These are phyloP conservation scores for Telmatochromis sp. DNA, from an alignment of 2,113 vertebrate genomes.

Conservation along the genomic window DNA sequence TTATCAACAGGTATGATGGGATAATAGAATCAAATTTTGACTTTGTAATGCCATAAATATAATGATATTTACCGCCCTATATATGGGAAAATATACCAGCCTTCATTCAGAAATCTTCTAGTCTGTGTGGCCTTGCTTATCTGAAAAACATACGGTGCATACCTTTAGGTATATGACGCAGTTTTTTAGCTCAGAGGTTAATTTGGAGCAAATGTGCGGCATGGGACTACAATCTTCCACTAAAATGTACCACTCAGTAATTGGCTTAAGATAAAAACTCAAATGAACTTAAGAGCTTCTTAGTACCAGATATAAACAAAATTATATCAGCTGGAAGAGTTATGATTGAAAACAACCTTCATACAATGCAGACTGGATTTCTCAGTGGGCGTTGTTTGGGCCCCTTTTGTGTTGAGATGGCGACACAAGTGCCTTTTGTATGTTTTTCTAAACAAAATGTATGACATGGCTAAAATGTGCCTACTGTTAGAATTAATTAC, in stretches of 20 bases:
- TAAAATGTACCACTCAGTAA: neutral
- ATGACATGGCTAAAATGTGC: neutral
- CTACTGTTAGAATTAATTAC: neutral
- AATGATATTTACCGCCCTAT: neutral
- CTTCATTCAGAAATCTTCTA: neutral
- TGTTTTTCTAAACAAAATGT: neutral
- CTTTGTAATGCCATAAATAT: neutral
- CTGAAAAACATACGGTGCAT: neutral
- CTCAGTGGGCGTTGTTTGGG: neutral
- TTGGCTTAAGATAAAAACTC: neutral
- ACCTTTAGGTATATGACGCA: neutral
- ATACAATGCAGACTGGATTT: neutral
- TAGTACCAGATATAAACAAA: neutral
- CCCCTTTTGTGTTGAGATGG: neutral
- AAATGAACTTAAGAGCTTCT: neutral
- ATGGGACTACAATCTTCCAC: neutral
- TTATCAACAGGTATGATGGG: neutral
- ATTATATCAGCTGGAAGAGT: neutral
- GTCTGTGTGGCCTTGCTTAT: neutral
- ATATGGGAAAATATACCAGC: neutral
- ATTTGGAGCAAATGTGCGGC: neutral
- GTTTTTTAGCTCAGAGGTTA: neutral
- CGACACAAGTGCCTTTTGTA: slow-evolving; percentile 24
- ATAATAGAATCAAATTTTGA: neutral
- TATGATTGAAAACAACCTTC: neutral